Percentiles rank a stretch among this genome's conserved stretches.
phyloP scores from a whole-genome alignment of 2,113 vertebrate genomes.

The Thinocorus orbignyianus region DNA sequence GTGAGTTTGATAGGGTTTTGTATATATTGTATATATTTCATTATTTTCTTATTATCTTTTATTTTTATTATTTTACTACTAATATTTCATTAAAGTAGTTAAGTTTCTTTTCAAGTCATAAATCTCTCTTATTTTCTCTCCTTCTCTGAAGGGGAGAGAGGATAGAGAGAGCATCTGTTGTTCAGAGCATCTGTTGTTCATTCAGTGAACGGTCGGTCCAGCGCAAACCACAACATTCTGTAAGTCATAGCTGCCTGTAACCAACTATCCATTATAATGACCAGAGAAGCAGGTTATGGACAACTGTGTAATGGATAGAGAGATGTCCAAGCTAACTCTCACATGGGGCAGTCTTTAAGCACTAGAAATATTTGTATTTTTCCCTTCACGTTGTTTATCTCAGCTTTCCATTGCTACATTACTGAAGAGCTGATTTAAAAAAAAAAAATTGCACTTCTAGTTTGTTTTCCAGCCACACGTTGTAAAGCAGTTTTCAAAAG shows the following conservation, averaged over 20 bases:
- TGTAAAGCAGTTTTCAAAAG: constrained; percentile 1
- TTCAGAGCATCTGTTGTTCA: not conserved
- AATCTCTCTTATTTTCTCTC: not conserved
- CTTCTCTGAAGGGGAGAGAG: not conserved
- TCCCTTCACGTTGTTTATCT: not conserved
- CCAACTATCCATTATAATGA: not conserved
- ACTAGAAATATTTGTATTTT: not conserved
- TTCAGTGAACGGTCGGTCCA: not conserved
- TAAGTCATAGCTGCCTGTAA: not conserved
- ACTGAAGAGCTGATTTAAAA: not conserved
- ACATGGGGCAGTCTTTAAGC: not conserved
- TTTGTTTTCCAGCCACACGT: not conserved
- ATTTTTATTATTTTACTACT: not conserved
- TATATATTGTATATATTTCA: not conserved
- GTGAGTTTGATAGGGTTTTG: not conserved
- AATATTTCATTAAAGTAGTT: not conserved
- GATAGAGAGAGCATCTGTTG: not conserved
- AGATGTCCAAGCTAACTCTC: not conserved
- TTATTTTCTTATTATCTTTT: not conserved
- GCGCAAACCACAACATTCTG: not conserved
- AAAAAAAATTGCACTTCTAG: not conserved
- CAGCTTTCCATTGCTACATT: not conserved
- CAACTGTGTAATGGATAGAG: not conserved
- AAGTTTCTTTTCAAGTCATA: not conserved
- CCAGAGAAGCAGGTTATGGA: not conserved